Evolutionary conservation across 2,888 invertebrate species (phyloP).

Genomic region (Tetranychus piercei): DNA sequence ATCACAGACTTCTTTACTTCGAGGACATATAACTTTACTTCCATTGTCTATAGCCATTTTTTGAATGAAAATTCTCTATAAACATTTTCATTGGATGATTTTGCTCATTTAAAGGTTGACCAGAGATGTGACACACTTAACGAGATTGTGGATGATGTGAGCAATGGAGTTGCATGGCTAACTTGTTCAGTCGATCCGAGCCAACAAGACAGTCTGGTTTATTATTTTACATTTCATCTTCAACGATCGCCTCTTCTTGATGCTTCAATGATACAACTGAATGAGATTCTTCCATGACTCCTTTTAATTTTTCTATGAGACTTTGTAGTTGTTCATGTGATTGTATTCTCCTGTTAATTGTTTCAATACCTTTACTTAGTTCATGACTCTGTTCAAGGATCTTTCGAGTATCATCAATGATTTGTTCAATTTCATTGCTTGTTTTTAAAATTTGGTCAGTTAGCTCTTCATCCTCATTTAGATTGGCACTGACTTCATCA

Average conservation of each 20-base stretch:
- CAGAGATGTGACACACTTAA: conserved; percentile 73
- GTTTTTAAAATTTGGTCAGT: neutral
- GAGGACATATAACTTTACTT: conserved; percentile 76
- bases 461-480: neutral
- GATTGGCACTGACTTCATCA: neutral
- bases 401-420: neutral
- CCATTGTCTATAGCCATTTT: conserved; percentile 74
- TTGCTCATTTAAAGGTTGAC: conserved; percentile 80
- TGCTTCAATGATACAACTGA: neutral
- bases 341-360: neutral
- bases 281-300: neutral
- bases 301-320: neutral
- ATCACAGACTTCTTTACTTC: conserved; percentile 75
- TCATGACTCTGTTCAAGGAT: neutral
- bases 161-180: conserved; percentile 63
- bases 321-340: neutral
- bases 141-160: conserved; percentile 92
- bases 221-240: conserved; percentile 17
- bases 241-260: neutral
- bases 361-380: neutral
- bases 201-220: conserved; percentile 85
- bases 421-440: neutral
- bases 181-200: conserved; percentile 60
- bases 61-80: conserved; percentile 82
- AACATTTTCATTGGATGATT: conserved; percentile 94